Evolutionary conservation across 2,888 invertebrate genomes (phyloP), one percentile per base, ranked within the genome.

Genomic region (Caenorhabditis sulstoni): DNA sequence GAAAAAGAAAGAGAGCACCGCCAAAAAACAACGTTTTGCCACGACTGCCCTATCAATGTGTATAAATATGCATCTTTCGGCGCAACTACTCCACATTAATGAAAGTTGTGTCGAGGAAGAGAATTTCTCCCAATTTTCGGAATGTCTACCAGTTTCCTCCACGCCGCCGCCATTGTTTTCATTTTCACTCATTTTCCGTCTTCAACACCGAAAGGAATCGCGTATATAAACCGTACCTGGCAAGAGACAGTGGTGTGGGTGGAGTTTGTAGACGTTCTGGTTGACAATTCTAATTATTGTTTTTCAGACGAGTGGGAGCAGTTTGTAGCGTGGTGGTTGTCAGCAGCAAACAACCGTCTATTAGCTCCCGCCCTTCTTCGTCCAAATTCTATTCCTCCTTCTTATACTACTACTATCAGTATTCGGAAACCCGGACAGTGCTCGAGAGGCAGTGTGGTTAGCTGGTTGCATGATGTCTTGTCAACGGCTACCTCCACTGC

Each of bases 401-500:
- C 7, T 20, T 45, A 16, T n/a, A 44, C 53, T 29, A 4, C 29
- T 49, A n/a, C 37, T 49, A 20, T 49, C 35, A 35, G 9, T 22
- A 18, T 52, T 5, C 45, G n/a, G 4, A 29, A 18, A 35, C 39
- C 22, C 2, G 68, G 62, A 68, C 61, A 18, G 35, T 71, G 78
- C 52, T 78, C 74, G 79, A 44, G 73, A 81, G 85, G 85, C 85
- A 85, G 85, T 85, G 85, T 85, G 84, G 84, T 85, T 85, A 85
- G 85, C 85, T 85, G 85, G 85, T 85, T 85, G 85, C 81, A 67
- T 76, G 23, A 14, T 47, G 16, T 8, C 1, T 57, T 65, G 81
- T 55, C 85, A 85, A 84, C 85, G 82, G 85, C 85, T 85, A 81
- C 78, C 84, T 79, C 65, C 85, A 85, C 83, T 85, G 84, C 85